phyloP scores from a whole-genome alignment of 2,113 vertebrate species.

The Stercorarius parasiticus region DNA sequence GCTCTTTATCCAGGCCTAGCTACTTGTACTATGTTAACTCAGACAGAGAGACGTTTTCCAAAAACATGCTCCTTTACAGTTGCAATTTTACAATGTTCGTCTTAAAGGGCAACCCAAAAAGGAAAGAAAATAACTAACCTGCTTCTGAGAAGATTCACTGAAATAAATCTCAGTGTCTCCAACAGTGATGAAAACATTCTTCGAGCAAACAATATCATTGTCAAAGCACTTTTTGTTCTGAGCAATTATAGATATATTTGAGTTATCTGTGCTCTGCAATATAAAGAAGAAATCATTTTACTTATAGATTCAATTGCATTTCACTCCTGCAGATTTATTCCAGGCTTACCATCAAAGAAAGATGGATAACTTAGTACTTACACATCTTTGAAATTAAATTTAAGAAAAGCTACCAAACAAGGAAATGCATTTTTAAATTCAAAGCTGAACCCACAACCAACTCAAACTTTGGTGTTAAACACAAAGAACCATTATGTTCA shows the following conservation, averaged over 20 bases:
- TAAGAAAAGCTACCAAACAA: not conserved
- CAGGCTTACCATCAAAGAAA: not conserved
- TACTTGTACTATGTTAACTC: not conserved
- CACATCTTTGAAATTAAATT: not conserved
- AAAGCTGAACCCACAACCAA: not conserved
- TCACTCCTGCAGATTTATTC: not conserved
- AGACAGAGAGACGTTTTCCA: not conserved
- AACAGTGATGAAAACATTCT: constrained; percentile 90
- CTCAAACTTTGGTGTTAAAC: not conserved
- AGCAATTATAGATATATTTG: constrained; percentile 88
- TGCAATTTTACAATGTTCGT: constrained; percentile 8
- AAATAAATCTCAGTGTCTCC: constrained; percentile 92
- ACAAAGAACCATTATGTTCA: not conserved
- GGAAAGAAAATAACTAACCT: constrained; percentile 77
- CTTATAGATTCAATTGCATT: not conserved
- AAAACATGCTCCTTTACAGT: not conserved
- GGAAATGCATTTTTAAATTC: not conserved
- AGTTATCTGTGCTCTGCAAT: constrained; percentile 85
- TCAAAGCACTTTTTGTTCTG: constrained; percentile 99
- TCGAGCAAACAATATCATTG: constrained; percentile 96
- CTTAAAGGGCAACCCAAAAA: constrained; percentile 12
- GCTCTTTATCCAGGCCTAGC: not conserved
- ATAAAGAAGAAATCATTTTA: constrained; percentile 51
- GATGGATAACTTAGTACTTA: not conserved
- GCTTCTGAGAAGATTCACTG: constrained; percentile 86